Base-by-base conservation (phyloP, 2,888 invertebrate species). In the Cantharis flavilabris region DNA sequence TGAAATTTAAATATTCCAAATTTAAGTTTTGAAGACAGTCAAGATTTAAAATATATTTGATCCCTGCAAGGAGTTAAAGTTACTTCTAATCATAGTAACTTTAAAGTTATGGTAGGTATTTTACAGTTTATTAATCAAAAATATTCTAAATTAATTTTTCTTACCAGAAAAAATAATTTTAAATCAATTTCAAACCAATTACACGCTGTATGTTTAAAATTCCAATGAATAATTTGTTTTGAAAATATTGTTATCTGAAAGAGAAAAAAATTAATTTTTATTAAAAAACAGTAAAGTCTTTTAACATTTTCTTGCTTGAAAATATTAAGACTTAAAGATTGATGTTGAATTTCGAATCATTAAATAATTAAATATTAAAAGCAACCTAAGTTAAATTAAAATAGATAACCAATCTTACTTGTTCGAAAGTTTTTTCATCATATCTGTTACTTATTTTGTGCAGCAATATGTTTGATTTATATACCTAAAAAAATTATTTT, bases 141-240 rank as follows among this genome's bases (percentile, higher is more conserved):
- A 16, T 49, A 49, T n/a, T n/a, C 0, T n/a, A 3, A n/a, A n/a
- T 49, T n/a, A 49, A n/a, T 49, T 49, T n/a, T 62, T 71, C 11
- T 64, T 79, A 81, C 81, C 69, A 76, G 62, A 33, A 77, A 80
- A 70, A 81, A 80, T 14, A 77, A 18, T 18, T 71, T 67, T 74
- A 81, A 77, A 49, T 81, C 81, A 9, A 81, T 69, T 16, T 77
- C 73, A 67, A 81, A 81, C 14, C 79, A 77, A 69, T 78, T 69
- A n/a, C 73, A 75, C 13, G 81, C 81, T 4, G 80, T 81, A 49
- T 79, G 79, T 72, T 78, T 80, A 20, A 80, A 78, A 62, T 80
- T 75, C 79, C 80, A 81, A 69, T 81, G 81, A n/a, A 80, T 70
- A 33, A 81, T 78, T 72, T 81, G 81, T 33, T 80, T 80, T 10